Conservation (phyloP, 2,888 invertebrate genomes). For the Polia nebulosa region DNA sequence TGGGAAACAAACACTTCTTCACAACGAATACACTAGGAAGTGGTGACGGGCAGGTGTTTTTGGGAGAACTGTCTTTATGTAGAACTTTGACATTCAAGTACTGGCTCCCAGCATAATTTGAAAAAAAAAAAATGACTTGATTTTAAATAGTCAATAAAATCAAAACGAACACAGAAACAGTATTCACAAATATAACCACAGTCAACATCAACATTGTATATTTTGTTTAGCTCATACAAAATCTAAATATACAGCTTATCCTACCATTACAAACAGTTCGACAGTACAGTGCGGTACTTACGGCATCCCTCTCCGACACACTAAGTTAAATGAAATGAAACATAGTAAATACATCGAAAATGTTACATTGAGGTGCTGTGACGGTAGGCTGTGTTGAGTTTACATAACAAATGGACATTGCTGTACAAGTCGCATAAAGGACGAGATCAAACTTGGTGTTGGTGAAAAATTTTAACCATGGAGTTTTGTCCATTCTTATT, state of each 20-base stretch:
- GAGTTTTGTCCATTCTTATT: too few species aligned
- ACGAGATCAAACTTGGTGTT: background rate
- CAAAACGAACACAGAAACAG: constrained; percentile 56
- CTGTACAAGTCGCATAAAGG: background rate
- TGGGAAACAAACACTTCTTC: too few species aligned
- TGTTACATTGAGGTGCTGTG: constrained; percentile 47
- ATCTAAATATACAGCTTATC: constrained; percentile 84
- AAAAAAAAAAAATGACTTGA: too few species aligned
- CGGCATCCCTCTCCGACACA: constrained; percentile 57
- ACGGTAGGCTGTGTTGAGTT: constrained; percentile 35
- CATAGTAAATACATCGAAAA: constrained; percentile 85
- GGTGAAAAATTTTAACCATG: too few species aligned
- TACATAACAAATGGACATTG: too few species aligned
- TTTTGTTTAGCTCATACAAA: constrained; percentile 88
- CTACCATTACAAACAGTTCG: constrained; percentile 76
- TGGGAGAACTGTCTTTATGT: too few species aligned
- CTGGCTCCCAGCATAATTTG: too few species aligned
- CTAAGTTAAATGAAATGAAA: constrained; percentile 70
- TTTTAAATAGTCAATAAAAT: constrained; percentile 1
- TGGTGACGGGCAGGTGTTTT: too few species aligned
- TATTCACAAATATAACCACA: constrained; percentile 62
- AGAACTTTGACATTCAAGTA: too few species aligned
- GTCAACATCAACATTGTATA: constrained; percentile 82
- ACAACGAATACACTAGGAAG: too few species aligned
- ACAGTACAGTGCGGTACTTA: constrained; percentile 76